A percentile compares a stretch with the other conserved stretches of the same genome.
phyloP scores from a whole-genome alignment of 2,113 vertebrate genomes.

The Hymenochirus boettgeri region DNA sequence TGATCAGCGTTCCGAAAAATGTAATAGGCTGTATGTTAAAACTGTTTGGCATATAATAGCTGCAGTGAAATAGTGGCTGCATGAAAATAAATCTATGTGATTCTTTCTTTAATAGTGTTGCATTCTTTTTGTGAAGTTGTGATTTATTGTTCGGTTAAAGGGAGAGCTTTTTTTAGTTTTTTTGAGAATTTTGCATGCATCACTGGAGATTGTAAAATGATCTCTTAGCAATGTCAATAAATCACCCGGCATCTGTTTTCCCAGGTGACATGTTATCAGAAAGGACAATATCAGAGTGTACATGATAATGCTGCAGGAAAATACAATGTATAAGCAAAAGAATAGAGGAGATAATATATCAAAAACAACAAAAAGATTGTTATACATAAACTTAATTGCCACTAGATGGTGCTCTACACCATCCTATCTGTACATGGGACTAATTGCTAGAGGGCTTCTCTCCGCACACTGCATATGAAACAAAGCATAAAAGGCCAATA shows the following conservation, averaged over 20 bases:
- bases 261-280: not conserved
- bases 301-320: too few species aligned
- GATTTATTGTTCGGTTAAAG: not conserved
- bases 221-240: not conserved
- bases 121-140: not conserved
- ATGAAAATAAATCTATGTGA: not conserved
- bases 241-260: not conserved
- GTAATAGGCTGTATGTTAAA: slow-evolving; percentile 14
- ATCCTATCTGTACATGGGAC: slow-evolving; percentile 51
- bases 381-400: slow-evolving; percentile 52
- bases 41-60: slow-evolving; percentile 7
- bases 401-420: slow-evolving; percentile 69
- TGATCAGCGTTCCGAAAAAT: slow-evolving; percentile 13
- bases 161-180: not conserved
- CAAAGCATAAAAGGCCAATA: slow-evolving; percentile 49
- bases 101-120: not conserved
- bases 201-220: not conserved
- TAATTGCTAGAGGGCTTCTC: slow-evolving; percentile 23
- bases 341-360: not conserved
- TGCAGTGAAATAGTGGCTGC: slow-evolving; percentile 5
- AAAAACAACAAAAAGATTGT: not conserved
- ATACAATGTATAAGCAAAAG: not conserved
- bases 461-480: slow-evolving; percentile 21
- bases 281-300: not conserved
- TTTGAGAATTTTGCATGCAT: not conserved